These are phyloP conservation scores for Ceuthmochares aereus DNA, from an alignment of 2,113 vertebrate genomes.

Conservation along the genomic window DNA sequence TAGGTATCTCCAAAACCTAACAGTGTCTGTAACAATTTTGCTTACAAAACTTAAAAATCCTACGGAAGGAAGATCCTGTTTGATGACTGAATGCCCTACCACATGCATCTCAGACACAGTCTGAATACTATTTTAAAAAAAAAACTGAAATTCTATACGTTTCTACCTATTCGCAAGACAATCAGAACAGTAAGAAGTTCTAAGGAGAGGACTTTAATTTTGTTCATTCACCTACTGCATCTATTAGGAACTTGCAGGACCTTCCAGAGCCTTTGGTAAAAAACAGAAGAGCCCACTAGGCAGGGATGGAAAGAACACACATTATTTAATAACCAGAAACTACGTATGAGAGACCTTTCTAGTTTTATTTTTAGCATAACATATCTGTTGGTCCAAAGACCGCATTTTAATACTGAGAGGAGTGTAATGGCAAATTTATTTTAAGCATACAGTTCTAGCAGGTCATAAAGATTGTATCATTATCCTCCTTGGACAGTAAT, in stretches of 20 bases:
- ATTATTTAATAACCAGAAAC: slow-evolving; percentile 28
- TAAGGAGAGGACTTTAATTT: background rate
- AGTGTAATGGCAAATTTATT: slow-evolving; percentile 41
- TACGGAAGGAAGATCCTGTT: background rate
- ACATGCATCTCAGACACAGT: background rate
- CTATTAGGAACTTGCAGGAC: background rate
- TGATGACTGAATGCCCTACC: background rate
- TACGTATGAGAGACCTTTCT: slow-evolving; percentile 16
- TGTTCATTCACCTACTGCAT: background rate
- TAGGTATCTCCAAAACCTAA: background rate
- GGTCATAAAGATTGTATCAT: slow-evolving; percentile 39
- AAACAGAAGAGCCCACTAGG: background rate
- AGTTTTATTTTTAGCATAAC: slow-evolving; percentile 46
- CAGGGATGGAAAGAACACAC: background rate
- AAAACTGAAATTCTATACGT: background rate
- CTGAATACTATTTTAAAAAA: background rate
- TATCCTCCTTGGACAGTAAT: slow-evolving; percentile 51
- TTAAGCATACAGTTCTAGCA: slow-evolving; percentile 27
- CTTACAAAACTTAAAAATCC: background rate
- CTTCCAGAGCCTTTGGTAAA: background rate
- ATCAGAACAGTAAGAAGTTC: background rate
- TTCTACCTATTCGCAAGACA: background rate
- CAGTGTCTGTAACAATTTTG: background rate
- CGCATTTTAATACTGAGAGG: slow-evolving; percentile 6
- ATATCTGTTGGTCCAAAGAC: background rate